These are phyloP conservation scores for Cheilosia grossa DNA, from an alignment of 2,888 invertebrate genomes.

Conservation along the genomic window DNA sequence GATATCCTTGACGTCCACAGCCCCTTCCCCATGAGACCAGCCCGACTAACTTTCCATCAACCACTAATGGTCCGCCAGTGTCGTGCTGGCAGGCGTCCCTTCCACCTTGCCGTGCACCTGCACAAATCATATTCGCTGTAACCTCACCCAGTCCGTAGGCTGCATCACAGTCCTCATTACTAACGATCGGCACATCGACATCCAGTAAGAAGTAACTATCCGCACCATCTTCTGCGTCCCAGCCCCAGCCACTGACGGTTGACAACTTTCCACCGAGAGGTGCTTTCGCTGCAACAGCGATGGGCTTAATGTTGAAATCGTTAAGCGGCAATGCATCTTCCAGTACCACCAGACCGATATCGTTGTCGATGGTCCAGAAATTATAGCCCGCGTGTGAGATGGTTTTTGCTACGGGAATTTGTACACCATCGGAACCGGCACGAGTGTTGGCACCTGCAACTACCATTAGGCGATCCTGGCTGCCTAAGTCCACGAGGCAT, in stretches of 20 bases:
- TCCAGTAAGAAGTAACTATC: conserved; percentile 82
- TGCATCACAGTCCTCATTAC: conserved; percentile 82
- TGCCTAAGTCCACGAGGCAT: conserved; percentile 76
- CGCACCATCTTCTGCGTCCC: conserved; percentile 54
- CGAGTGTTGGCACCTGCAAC: conserved; percentile 85
- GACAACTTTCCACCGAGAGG: conserved; percentile 55
- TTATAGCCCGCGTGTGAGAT: conserved; percentile 83
- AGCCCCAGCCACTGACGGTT: conserved; percentile 58
- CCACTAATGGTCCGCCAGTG: conserved; percentile 81
- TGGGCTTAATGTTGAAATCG: conserved; percentile 78
- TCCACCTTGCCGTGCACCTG: conserved; percentile 82
- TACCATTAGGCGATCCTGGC: conserved; percentile 79
- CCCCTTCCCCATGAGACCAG: conserved; percentile 84
- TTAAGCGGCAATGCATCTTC: conserved; percentile 78
- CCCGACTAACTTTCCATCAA: conserved; percentile 79
- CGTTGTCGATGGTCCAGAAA: conserved; percentile 84
- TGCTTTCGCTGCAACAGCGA: conserved; percentile 76
- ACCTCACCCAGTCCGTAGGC: conserved; percentile 83
- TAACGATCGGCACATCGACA: conserved; percentile 84
- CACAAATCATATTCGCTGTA: conserved; percentile 85
- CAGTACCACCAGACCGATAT: conserved; percentile 84
- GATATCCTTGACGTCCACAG: conserved; percentile 83
- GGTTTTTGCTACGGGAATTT: conserved; percentile 84
- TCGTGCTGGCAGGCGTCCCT: conserved; percentile 84
- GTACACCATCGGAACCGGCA: conserved; percentile 82